These are phyloP conservation scores for Sylvia borin DNA, from an alignment of 2,797 vertebrate genomes.

Conservation along the genomic window DNA sequence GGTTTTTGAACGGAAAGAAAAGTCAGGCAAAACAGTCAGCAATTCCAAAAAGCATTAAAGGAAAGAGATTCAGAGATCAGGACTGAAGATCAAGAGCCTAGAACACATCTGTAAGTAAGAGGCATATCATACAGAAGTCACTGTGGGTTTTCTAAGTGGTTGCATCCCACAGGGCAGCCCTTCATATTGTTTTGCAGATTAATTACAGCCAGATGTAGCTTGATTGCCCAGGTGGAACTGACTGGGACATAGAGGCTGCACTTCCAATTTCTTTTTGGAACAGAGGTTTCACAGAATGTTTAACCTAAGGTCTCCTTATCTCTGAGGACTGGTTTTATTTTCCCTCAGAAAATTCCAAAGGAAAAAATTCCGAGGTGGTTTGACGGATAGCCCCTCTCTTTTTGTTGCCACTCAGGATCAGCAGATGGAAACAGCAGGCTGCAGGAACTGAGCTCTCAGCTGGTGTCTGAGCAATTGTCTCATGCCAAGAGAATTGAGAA, in stretches of 20 bases:
- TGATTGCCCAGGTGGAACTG: neutral
- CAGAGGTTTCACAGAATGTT: neutral
- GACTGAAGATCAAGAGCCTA: neutral
- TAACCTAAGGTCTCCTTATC: neutral
- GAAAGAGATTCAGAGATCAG: neutral
- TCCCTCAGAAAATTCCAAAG: neutral
- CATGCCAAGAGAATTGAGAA: conserved; percentile 60
- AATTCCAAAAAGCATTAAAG: neutral
- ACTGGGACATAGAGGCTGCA: neutral
- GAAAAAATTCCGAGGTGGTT: neutral
- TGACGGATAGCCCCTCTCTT: conserved; percentile 44
- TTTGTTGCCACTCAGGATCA: conserved; percentile 12
- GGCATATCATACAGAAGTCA: neutral
- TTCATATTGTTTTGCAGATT: neutral
- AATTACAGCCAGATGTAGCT: conserved; percentile 16
- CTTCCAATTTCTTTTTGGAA: neutral
- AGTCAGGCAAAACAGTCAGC: neutral
- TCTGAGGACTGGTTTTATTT: neutral
- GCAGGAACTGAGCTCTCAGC: conserved; percentile 52
- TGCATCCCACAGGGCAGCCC: neutral
- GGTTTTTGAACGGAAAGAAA: neutral
- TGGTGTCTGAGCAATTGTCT: conserved; percentile 32
- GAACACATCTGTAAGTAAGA: neutral
- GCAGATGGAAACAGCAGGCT: conserved; percentile 66
- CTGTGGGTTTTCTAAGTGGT: neutral